Evolutionary conservation across 2,113 vertebrate species (phyloP).

Genomic region (Carlito syrichta): DNA sequence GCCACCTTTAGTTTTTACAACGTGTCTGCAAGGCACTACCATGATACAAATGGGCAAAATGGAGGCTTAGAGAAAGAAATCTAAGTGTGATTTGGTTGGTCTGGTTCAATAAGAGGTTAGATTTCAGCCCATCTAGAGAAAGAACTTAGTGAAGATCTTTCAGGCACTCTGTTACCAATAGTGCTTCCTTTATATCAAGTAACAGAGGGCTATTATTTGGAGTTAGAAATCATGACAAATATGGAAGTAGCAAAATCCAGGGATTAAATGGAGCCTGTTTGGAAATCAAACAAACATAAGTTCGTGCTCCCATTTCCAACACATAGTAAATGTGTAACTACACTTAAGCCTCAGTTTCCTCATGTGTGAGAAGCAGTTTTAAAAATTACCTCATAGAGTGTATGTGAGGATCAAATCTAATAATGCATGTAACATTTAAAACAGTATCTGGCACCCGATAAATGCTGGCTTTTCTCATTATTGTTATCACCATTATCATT

Average conservation of each 20-base stretch:
- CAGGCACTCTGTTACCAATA: neutral
- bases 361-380: neutral
- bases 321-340: neutral
- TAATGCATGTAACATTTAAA: neutral
- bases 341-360: neutral
- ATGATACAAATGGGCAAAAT: neutral
- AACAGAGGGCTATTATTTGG: neutral
- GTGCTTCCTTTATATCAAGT: neutral
- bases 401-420: neutral
- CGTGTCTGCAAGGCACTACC: neutral
- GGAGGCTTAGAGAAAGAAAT: neutral
- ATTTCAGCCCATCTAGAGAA: neutral
- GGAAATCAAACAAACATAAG: neutral
- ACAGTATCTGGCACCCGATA: neutral
- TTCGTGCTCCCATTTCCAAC: neutral
- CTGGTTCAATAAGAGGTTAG: neutral
- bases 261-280: neutral
- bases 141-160: neutral
- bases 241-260: neutral
- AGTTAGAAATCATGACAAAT: neutral
- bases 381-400: neutral
- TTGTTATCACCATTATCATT: neutral
- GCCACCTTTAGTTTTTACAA: neutral
- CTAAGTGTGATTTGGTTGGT: neutral
- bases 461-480: neutral